These are phyloP conservation scores for Eublepharis macularius DNA, from an alignment of 2,113 vertebrate species.

Conservation along the genomic window DNA sequence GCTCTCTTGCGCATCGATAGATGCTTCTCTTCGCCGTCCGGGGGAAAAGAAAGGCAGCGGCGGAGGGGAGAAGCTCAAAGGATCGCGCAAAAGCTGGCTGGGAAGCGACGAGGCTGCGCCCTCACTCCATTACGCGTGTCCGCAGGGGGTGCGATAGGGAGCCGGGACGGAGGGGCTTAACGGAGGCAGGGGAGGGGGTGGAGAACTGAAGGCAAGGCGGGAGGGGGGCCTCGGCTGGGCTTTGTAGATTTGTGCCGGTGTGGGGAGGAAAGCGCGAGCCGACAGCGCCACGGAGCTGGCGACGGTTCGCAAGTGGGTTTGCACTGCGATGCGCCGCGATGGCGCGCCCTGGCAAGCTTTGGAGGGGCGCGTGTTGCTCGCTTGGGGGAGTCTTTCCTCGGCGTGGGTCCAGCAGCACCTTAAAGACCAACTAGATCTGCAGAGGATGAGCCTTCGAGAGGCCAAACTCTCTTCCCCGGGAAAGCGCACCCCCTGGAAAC, in stretches of 20 bases:
- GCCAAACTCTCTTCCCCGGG: too few relatives aligned
- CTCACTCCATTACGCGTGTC: constrained; percentile 64
- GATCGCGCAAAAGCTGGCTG: constrained; percentile 74
- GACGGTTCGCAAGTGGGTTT: too few relatives aligned
- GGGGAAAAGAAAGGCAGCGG: background rate
- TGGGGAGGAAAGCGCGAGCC: background rate
- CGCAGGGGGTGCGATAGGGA: constrained; percentile 56
- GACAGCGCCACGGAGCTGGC: background rate
- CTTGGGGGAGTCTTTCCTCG: too few relatives aligned
- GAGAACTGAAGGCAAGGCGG: background rate
- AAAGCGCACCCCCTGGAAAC: too few relatives aligned
- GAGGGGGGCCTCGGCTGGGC: background rate
- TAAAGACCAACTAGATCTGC: too few relatives aligned
- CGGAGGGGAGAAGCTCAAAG: constrained; percentile 31
- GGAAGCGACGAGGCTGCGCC: constrained; percentile 70
- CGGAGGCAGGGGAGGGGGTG: background rate
- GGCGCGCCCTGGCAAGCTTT: background rate
- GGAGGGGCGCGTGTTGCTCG: background rate
- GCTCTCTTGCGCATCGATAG: constrained; percentile 51
- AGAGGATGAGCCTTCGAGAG: too few relatives aligned
- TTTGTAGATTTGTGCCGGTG: constrained; percentile 5
- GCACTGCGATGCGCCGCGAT: too few relatives aligned
- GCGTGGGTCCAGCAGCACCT: too few relatives aligned
- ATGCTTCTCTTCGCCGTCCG: constrained; percentile 41
- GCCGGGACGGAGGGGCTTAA: constrained; percentile 59